Base-by-base conservation (phyloP, 2,113 vertebrate genomes). In the Andinoacara biseriatus region DNA sequence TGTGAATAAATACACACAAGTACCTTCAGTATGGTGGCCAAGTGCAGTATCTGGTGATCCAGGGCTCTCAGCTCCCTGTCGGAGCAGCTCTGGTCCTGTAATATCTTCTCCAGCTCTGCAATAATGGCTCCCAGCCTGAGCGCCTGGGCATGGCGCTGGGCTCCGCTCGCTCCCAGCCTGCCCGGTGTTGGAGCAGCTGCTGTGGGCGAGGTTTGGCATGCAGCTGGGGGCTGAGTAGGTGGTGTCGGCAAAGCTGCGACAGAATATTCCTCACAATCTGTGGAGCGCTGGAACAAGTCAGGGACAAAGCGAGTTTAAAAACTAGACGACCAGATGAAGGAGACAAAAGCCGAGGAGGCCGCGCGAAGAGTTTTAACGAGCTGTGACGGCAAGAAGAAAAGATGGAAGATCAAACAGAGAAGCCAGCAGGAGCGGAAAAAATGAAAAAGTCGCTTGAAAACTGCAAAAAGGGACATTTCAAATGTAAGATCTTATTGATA, bases 21-120 rank as follows among this genome's bases (percentile, higher is more conserved):
- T 86, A 99, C 98, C 97, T 97, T 96, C 83, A 99, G 82, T 33
- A 96, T 96, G 15, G 96, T 96, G 40, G 87, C 87, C 89, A 99
- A 93, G 59, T 95, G 93, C 0, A 94, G 93, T 8, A 96, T 76
- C 86, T 97, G 97, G 62, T 92, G 90, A 38, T 97, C 93, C 90
- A 99, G 35, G 4, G 91, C 88, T 72, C 94, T 89, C 79, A 98
- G 92, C 9, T 86, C 96, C 2, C 88, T 90, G 31, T 90, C 94
- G 0, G 80, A n/a, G 1, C 88, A 40, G 2, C 13, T 29, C 0
- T 58, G 72, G 0, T 67, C 26, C 14, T 91, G 86, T 81, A 99
- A 85, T 8, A 91, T 78, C 1, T 88, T 88, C 43, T 97, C 81
- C 79, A 99, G 91, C 31, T 97, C 96, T 2, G 93, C 89, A 9